Base-by-base conservation (phyloP, 2,113 vertebrate genomes). In the Rhineura floridana region DNA sequence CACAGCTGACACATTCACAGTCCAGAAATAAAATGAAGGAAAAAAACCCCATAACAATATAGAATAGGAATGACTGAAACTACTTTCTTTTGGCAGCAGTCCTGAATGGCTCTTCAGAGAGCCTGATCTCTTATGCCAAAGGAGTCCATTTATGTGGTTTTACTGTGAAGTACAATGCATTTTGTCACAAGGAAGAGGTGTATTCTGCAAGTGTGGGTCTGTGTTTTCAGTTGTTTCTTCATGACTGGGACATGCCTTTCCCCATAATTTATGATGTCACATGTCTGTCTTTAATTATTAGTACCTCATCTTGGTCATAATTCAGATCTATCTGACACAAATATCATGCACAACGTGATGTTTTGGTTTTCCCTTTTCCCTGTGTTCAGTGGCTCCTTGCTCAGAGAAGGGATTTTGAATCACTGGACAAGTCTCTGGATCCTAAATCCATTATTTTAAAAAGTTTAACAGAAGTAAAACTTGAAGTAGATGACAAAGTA, bases 241-340 rank as follows among this genome's bases (percentile, higher is more conserved):
- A 90, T 93, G 90, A 91, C 86, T 93, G 92, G 93, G 90, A 77
- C 81, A 85, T 92, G 92, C 94, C 94, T 96, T 95, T 92, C 93
- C 8, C 39, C 44, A 0, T 89, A 88, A 94, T 87, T 94, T 91
- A 72, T 88, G 91, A 89, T 95, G 93, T 94, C 90, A 94, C 92
- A 92, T 91, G 85, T 94, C 76, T 86, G 91, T 90, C 42, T 90
- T 52, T 78, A 94, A 89, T 93, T 90, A 95, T 94, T 92, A 94
- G 95, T 91, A 67, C 72, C 11, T 21, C 15, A 93, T 93, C 93
- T 91, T 84, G 91, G 92, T 92, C 89, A 94, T 90, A 75, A 90
- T 92, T 95, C 88, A 93, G 84, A 93, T 94, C 91, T 92, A 94
- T 86, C 86, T 92, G 91, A 93, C 95, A 92, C 85, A 95, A 92